Evolutionary conservation across 2,888 invertebrate species (phyloP).

Genomic region (Nasonia oneida): DNA sequence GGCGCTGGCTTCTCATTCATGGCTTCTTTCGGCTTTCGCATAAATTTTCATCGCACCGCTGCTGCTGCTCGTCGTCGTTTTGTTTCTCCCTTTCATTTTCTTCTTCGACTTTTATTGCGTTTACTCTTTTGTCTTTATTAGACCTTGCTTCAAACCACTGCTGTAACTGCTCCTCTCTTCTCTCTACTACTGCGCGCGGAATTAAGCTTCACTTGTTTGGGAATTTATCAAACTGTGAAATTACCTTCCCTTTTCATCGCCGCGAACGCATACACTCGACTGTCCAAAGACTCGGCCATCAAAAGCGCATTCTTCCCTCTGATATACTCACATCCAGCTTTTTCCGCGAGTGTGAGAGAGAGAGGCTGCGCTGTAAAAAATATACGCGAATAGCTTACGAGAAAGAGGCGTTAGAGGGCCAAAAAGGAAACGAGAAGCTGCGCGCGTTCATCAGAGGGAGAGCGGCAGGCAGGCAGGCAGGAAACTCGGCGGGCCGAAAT

Average conservation of each 20-base stretch:
- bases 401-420: neutral
- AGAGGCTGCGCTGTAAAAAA: too few species aligned
- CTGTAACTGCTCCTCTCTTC: neutral
- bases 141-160: neutral
- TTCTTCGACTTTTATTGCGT: conserved; percentile 45
- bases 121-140: conserved; percentile 54
- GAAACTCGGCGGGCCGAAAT: conserved; percentile 62
- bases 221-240: neutral
- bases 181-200: neutral
- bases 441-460: conserved; percentile 31
- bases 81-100: conserved; percentile 25
- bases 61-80: neutral
- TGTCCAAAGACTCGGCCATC: neutral
- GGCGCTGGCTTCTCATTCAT: conserved; percentile 49
- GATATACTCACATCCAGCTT: neutral
- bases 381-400: too few species aligned
- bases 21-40: conserved; percentile 49
- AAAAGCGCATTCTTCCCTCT: neutral
- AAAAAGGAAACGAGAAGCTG: conserved; percentile 40
- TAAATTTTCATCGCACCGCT: conserved; percentile 50
- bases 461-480: neutral
- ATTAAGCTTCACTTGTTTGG: neutral
- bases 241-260: neutral
- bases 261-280: neutral
- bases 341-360: neutral